phyloP scores from a whole-genome alignment of 2,797 vertebrate species.

The Rhynchotus rufescens region DNA sequence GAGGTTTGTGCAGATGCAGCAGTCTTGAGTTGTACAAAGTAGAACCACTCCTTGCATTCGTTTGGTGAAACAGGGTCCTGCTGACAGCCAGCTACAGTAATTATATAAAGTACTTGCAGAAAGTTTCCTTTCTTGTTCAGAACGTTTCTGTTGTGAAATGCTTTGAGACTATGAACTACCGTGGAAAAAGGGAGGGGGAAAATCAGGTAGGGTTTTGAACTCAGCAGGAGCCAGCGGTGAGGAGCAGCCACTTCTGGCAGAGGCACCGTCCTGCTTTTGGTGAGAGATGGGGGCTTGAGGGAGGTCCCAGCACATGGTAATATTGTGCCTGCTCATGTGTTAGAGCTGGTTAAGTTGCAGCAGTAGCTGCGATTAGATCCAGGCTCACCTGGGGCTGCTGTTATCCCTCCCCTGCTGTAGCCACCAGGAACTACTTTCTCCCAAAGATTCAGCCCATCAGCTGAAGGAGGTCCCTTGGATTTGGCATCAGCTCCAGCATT shows the following conservation, averaged over 20 bases:
- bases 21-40: not conserved
- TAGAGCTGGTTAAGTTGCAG: not conserved
- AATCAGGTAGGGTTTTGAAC: slow-evolving; percentile 54
- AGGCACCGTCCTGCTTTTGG: not conserved
- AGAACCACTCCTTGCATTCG: not conserved
- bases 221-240: not conserved
- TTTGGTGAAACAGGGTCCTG: not conserved
- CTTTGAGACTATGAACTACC: not conserved
- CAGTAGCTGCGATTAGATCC: not conserved
- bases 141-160: not conserved
- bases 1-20: not conserved
- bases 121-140: slow-evolving; percentile 20
- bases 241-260: slow-evolving; percentile 18
- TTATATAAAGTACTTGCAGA: not conserved
- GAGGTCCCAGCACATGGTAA: not conserved
- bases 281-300: not conserved
- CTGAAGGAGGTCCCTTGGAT: not conserved
- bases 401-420: not conserved
- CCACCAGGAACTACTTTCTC: not conserved
- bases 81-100: not conserved
- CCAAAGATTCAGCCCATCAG: not conserved
- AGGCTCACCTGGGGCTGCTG: not conserved
- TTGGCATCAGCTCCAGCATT: not conserved
- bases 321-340: not conserved
- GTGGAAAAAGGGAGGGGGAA: not conserved